A percentile compares a stretch with the other conserved stretches of the same genome.
These are phyloP conservation scores for Lordiphosa mommai DNA, from an alignment of 1,140 invertebrate species.

Conservation along the genomic window DNA sequence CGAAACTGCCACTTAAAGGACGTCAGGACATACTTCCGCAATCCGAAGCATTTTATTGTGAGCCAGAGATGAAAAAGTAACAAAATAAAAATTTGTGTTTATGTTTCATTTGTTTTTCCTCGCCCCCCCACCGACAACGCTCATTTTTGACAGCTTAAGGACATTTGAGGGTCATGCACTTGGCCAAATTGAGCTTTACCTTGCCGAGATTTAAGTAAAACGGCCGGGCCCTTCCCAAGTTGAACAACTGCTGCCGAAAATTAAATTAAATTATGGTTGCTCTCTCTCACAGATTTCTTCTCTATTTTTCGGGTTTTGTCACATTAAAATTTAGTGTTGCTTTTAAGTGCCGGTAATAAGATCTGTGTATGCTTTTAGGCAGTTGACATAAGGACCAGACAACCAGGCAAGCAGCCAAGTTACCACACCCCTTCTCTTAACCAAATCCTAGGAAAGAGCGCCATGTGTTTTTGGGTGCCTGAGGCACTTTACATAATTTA, in stretches of 20 bases:
- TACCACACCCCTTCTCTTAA: too few species aligned
- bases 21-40: conserved; percentile 1
- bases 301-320: conserved; percentile 12
- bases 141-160: conserved; percentile 27
- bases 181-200: not conserved
- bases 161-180: conserved; percentile 23
- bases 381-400: not conserved
- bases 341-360: conserved; percentile 23
- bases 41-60: conserved; percentile 16
- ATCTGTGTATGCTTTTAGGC: conserved; percentile 19
- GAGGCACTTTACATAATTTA: conserved; percentile 11
- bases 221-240: not conserved
- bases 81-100: conserved; percentile 27
- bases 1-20: conserved; percentile 19
- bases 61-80: conserved; percentile 20
- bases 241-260: conserved; percentile 11
- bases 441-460: not conserved
- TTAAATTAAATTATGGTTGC: conserved; percentile 28
- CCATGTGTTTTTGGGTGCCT: not conserved
- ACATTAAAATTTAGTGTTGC: conserved; percentile 23
- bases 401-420: not conserved
- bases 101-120: conserved; percentile 19
- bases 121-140: not conserved
- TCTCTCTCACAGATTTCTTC: not conserved
- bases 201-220: conserved; percentile 11